Percentiles rank a stretch among this genome's conserved stretches.
These are phyloP conservation scores for Eupithecia subumbrata DNA, from an alignment of 2,888 invertebrate species.

Conservation along the genomic window DNA sequence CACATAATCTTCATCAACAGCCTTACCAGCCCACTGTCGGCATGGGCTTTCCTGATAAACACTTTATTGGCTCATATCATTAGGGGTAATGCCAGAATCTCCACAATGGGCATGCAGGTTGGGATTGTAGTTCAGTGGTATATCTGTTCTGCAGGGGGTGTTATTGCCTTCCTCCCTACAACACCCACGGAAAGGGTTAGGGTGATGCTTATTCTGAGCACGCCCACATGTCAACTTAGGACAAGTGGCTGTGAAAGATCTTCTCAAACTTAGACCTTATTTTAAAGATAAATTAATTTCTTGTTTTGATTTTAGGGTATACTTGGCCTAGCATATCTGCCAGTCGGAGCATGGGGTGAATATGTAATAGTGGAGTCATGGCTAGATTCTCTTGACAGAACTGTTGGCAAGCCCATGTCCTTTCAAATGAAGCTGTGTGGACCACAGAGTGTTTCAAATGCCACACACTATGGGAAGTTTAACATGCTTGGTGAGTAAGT, in stretches of 20 bases:
- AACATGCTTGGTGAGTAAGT: constrained; percentile 70
- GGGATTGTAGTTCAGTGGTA: no score
- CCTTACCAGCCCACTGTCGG: no score
- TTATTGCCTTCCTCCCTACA: no score
- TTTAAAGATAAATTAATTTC: neutral
- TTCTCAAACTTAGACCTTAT: neutral
- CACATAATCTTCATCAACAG: no score
- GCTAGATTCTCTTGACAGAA: constrained; percentile 70
- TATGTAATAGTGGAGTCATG: constrained; percentile 70
- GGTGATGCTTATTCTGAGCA: no score
- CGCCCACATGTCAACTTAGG: neutral
- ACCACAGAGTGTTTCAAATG: constrained; percentile 62
- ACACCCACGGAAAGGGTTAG: no score
- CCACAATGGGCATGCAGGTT: no score
- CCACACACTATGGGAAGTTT: constrained; percentile 78
- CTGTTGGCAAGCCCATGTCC: constrained; percentile 66
- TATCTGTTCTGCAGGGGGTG: no score
- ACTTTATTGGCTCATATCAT: no score
- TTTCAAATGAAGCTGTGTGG: constrained; percentile 86
- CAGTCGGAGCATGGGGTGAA: constrained; percentile 73
- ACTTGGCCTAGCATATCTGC: constrained; percentile 84
- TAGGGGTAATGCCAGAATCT: no score
- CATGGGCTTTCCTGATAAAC: no score
- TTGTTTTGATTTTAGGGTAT: constrained; percentile 77
- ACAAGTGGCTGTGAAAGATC: neutral